Base-by-base conservation (phyloP, 2,888 invertebrate species). In the Lepidocyrtinus sp. region DNA sequence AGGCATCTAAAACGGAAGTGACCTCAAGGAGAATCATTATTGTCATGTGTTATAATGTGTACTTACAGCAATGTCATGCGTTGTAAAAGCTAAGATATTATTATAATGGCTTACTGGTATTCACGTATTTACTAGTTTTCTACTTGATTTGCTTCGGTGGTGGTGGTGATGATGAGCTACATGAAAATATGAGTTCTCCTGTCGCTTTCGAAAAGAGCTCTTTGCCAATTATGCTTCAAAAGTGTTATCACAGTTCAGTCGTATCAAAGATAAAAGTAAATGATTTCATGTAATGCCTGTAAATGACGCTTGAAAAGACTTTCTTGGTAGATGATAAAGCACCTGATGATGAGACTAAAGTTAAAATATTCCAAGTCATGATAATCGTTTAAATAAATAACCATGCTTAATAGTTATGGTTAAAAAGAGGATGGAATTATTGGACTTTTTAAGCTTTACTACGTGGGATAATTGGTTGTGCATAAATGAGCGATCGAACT, bases 401-500 rank as follows among this genome's bases (percentile, higher is more conserved):
- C 36, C 36, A 36, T 36, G 36, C 12, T 36, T 36, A 65, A 65
- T 36, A 15, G 12, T 50, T 36, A 59, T 65, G 46, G 69, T 75
- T 75, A 70, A 69, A n/a, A n/a, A 64, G 64, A 50, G 61, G 70
- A 69, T 75, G 69, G 69, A 75, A 75, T 69, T 63, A 61, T 27
- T 62, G 61, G 19, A 45, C 36, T 62, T 75, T 65, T 75, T 75
- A 63, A 63, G 63, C 70, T 12, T 7, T 36, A 7, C 12, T 36
- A 36, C 36, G 36, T 36, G 36, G 36, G 36, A 36, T 36, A 36
- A 36, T 36, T 36, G 36, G 36, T 36, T 36, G 36, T 12, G 36
- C 36, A 36, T 36, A 36, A 36, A 36, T 36, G 36, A 36, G 36
- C 36, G 36, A 36, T 36, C 36, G 12, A 36, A 36, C 36, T 36